Evolutionary conservation across 2,113 vertebrate genomes (phyloP), one percentile per base, ranked within the genome.

Genomic region (Ailuropoda melanoleuca): DNA sequence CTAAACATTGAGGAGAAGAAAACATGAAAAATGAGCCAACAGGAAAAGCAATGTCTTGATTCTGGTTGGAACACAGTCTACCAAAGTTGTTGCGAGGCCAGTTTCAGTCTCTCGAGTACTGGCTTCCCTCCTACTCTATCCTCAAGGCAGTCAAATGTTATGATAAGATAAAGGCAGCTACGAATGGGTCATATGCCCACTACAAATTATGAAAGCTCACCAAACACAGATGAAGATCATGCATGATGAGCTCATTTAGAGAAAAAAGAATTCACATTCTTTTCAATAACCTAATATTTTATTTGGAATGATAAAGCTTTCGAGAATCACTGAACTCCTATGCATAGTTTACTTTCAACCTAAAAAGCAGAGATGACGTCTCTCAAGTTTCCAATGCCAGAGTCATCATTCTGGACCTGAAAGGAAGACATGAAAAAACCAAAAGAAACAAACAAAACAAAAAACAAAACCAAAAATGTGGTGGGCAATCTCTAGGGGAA

Each of bases 151-250:
- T 86, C 93, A 50, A 58, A 68, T 77, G 58, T 56, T 90, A 14
- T n/a, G 58, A 43, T 78, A 86, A 95, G 70, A 85, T 88, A 94
- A 91, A 97, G 43, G 62, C 39, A n/a, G 75, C 2, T 19, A 77
- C 13, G 24, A 55, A 64, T 68, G 58, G 78, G 34, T 94, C 83
- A 39, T 37, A 68, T 37, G 34, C 11, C 81, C 86, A n/a, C 50
- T 88, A 97, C 93, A 97, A 53, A 48, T 93, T 98, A 93, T 64
- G 89, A 93, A 97, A 97, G 88, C 15, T 93, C 56, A 95, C 70
- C 66, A 85, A 93, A 94, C 50, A 90, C 6, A 74, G 46, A 82
- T 92, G 39, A 43, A 15, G 70, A 68, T 75, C n/a, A 88, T 15
- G 4, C 13, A 37, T 62, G 55, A 43, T 50, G 43, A 90, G 34